phyloP scores from a whole-genome alignment of 1,140 invertebrate genomes.

The Chironomus tepperi region DNA sequence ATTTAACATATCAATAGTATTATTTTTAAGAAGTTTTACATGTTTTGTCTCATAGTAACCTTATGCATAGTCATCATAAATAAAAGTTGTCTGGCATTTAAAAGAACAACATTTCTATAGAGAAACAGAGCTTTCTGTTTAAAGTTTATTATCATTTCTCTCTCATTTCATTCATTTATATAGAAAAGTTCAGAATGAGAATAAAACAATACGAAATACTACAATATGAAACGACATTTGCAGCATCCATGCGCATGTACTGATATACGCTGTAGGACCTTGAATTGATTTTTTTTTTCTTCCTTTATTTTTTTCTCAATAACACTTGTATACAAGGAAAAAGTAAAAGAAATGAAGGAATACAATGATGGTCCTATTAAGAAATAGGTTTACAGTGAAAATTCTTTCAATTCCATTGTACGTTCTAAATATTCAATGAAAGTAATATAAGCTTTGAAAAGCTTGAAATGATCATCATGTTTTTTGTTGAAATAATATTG shows the following conservation, averaged over 20 bases:
- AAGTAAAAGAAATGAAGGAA: neutral
- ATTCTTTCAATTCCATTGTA: too few relatives aligned
- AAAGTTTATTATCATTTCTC: neutral
- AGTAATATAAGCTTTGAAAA: too few relatives aligned
- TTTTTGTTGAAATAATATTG: too few relatives aligned
- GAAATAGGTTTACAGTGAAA: neutral
- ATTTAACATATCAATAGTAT: too few relatives aligned
- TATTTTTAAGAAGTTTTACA: too few relatives aligned
- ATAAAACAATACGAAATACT: neutral
- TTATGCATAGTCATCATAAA: neutral
- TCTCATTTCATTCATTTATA: neutral
- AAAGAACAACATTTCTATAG: neutral
- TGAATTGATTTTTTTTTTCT: slow-evolving; percentile 21
- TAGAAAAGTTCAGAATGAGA: neutral
- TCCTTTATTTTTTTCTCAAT: slow-evolving; percentile 8
- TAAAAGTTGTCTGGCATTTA: neutral
- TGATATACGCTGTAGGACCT: slow-evolving; percentile 10
- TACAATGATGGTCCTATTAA: neutral
- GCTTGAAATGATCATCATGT: too few relatives aligned
- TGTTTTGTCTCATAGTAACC: too few relatives aligned
- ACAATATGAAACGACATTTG: slow-evolving; percentile 13
- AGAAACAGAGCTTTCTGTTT: neutral
- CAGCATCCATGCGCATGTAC: slow-evolving; percentile 15
- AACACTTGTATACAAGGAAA: neutral
- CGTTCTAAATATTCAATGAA: too few relatives aligned